phyloP scores from a whole-genome alignment of 2,113 vertebrate species.

The Gallinago paraguaiae region DNA sequence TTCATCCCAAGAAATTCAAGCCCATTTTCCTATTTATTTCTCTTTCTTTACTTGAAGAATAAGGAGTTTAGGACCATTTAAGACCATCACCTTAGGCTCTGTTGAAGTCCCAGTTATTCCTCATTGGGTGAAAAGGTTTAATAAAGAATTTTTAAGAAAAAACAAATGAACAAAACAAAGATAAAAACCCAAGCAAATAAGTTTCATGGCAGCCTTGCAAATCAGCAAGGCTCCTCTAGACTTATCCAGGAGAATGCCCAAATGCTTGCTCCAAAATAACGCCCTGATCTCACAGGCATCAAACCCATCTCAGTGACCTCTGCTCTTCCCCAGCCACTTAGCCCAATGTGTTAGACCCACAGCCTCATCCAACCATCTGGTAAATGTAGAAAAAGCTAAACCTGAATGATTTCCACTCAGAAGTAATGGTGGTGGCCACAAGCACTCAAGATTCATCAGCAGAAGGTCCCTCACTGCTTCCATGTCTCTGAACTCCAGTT shows the following conservation, averaged over 20 bases:
- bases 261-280: neutral
- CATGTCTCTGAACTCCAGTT: neutral
- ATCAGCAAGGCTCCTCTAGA: neutral
- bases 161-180: neutral
- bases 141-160: neutral
- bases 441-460: neutral
- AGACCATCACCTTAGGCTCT: neutral
- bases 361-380: neutral
- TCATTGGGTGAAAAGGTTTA: neutral
- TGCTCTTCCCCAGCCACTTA: neutral
- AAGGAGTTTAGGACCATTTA: neutral
- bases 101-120: neutral
- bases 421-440: neutral
- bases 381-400: neutral
- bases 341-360: neutral
- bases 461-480: neutral
- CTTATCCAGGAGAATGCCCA: neutral
- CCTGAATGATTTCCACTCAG: neutral
- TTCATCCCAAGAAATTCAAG: neutral
- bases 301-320: neutral
- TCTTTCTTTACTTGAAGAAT: neutral
- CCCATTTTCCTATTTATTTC: neutral
- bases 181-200: neutral
- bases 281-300: neutral
- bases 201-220: neutral